phyloP scores from a whole-genome alignment of 37 sponge, comb jelly and placozoan genomes.

The Ianthella basta region DNA sequence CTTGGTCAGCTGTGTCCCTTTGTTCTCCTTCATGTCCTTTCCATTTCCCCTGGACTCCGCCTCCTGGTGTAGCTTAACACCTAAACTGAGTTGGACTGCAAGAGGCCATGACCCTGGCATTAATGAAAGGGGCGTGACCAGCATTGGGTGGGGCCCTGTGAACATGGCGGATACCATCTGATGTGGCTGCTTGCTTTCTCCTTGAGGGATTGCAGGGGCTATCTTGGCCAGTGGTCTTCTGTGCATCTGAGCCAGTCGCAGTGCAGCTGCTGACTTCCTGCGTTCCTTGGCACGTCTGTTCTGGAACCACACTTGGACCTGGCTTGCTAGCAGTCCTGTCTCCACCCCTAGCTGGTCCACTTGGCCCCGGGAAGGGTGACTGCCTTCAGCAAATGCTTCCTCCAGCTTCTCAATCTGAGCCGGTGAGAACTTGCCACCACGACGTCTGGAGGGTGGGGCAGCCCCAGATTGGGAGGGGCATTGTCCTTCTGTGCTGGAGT shows the following conservation, averaged over 20 bases:
- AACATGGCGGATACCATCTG: neutral
- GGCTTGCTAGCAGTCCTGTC: neutral
- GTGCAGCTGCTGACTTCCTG: neutral
- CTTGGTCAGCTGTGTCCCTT: neutral
- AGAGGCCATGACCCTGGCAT: conserved; percentile 13
- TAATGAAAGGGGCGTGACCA: neutral
- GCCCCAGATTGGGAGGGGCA: too few species aligned
- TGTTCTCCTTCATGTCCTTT: neutral
- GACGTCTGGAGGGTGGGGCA: neutral
- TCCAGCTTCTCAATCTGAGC: neutral
- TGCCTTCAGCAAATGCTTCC: neutral
- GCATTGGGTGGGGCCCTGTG: neutral
- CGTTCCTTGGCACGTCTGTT: conserved; percentile 9
- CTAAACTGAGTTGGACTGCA: neutral
- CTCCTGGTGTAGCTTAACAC: neutral
- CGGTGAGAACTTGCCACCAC: conserved; percentile 1
- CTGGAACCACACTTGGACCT: conserved; percentile 36
- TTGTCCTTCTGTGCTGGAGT: too few species aligned
- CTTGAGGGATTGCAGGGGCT: neutral
- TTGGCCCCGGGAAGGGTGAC: neutral
- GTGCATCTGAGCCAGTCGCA: conserved; percentile 15
- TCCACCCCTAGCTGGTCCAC: neutral
- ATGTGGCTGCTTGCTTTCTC: neutral
- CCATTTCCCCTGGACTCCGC: neutral
- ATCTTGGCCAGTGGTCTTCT: neutral